Base-by-base conservation (phyloP, 2,113 vertebrate species). In the Paramisgurnus dabryanus region DNA sequence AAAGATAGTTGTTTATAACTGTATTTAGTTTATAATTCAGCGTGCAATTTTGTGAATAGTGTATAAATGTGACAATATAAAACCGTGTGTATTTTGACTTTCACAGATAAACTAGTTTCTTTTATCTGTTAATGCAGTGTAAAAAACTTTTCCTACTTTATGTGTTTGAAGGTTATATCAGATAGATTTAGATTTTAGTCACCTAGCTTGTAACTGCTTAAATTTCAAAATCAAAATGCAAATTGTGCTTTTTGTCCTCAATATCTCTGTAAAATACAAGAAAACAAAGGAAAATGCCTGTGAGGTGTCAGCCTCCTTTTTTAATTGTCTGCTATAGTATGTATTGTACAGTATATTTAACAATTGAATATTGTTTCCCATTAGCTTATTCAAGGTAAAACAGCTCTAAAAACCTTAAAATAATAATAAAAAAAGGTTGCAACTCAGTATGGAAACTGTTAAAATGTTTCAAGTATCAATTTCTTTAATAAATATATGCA, bases 31-130 rank as follows among this genome's bases (percentile, higher is more conserved):
- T 91, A 76, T 66, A 65, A 84, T 64, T 85, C 82, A 85, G 86
- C 84, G 90, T 93, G 89, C 82, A 89, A 90, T 86, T 83, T 86
- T 78, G 87, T 92, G 89, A 91, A 85, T 87, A 86, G 88, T 13
- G 84, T 91, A 90, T 88, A 78, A 83, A 78, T 86, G 77, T 86
- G 83, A 78, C 76, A 55, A 63, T 50, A 67, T 68, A 85, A 86
- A 90, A 81, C 78, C 76, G 82, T 86, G 80, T 7, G 84, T 89
- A 85, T 89, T 88, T 82, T 86, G 83, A 80, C 85, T 88, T 86
- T 80, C 78, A 78, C 87, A 83, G 58, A 74, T 89, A 87, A 87
- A 89, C 80, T 39, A 81, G 49, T 84, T 2, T 75, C 53, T 87
- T 88, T 83, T 80, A 76, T 40, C 84, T 84, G 74, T 64, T 81